Evolutionary conservation across 1,140 invertebrate species (phyloP), one percentile per base, ranked within the genome.

Genomic region (Leptinotarsa defecta): DNA sequence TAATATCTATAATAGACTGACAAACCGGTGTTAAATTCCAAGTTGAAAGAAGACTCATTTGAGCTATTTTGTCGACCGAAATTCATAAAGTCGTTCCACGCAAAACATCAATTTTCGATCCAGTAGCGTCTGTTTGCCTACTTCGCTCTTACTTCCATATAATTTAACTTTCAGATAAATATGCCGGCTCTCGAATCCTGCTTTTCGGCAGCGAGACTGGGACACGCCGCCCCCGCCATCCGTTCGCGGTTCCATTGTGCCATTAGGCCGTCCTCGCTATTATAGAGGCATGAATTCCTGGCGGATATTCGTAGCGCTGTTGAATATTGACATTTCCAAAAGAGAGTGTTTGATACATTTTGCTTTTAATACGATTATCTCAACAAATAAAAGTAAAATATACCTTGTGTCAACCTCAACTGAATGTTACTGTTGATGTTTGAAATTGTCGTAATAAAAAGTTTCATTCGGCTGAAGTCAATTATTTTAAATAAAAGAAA

Each of bases 101-200:
- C 34, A 49, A 70, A 49, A 70, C 68, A 57, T 70, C 49, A 70
- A 48, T 70, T 70, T n/a, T 52, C 68, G 22, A 70, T 70, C 48
- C 48, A 70, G 48, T 43, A 20, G 27, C 68, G 65, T 43, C 65
- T 48, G 48, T 70, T 70, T 70, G 68, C 48, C 20, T 70, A 43
- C 65, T 43, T 68, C 52, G 52, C 24, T 17, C 48, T 69, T 48
- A 69, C 68, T 70, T 70, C 68, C 34, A 70, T 19, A 70, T 70
- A 70, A 70, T 70, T 70, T 19, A 48, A 70, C 34, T 70, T 70
- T 70, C 68, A 20, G 34, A 52, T 22, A 48, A 49, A 48, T 57
- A 22, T 65, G 20, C 15, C 24, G 11, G 20, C 24, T 24, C 20
- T 65, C 20, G 61, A 62, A 20, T n/a, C 20, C 61, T 62, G 61